Base-by-base conservation (phyloP, 2,888 invertebrate genomes). In the Dasypogon diadema region DNA sequence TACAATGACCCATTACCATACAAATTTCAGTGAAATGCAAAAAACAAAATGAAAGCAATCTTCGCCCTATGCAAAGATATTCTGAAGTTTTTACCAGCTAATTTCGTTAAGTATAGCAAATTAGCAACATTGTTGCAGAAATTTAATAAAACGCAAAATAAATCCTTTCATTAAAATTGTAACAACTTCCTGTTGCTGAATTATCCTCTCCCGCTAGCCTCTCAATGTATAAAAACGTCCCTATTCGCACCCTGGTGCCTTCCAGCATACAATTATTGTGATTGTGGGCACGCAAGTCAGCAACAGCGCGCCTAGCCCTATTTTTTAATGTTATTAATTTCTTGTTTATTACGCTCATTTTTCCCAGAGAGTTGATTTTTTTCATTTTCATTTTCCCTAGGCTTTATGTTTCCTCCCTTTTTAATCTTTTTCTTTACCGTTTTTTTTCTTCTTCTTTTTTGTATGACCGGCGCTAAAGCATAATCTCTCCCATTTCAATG, bases 321-420 rank as follows among this genome's bases (percentile, higher is more conserved):
- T 74, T 74, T 58, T 74, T 42, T 74, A 26, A 48, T 74, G 74
- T 74, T 74, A 74, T 58, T 74, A 74, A 60, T 74, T 74, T 74
- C 74, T 74, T 74, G 46, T 74, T 74, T 74, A 74, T 74, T 74
- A 60, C 74, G 46, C 46, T 58, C 46, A 74, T 60, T 74, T 74
- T 58, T 18, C 46, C 24, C 48, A 10, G n/a, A n/a, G 58, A 21
- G n/a, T 56, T 74, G n/a, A n/a, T n/a, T n/a, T n/a, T n/a, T n/a
- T n/a, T n/a, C n/a, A n/a, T n/a, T n/a, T n/a, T n/a, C n/a, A n/a
- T n/a, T n/a, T n/a, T 73, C n/a, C 22, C 65, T 26, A 6, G 70
- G 21, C 70, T 55, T 37, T n/a, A 21, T 56, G 16, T 46, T 34
- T 55, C 21, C 51, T n/a, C 26, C 22, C 8, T 34, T 55, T 34